These are phyloP conservation scores for Porites rus DNA, from an alignment of 92 coral and sea anemone species.

Conservation along the genomic window DNA sequence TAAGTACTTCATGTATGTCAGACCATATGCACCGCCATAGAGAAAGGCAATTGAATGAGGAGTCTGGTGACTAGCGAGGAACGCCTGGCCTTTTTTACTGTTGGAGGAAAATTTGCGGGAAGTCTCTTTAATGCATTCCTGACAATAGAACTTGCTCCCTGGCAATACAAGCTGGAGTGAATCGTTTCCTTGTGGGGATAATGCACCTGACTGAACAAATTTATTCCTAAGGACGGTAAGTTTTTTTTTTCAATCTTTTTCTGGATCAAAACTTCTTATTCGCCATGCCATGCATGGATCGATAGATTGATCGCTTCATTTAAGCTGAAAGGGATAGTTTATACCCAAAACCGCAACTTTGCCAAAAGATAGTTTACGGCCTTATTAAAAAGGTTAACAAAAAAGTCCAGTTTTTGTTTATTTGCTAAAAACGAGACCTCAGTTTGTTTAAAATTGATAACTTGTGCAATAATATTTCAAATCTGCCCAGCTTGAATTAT, in stretches of 20 bases:
- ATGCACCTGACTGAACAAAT: not conserved
- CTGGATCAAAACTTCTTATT: not conserved
- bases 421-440: too few relatives aligned
- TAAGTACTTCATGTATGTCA: too few relatives aligned
- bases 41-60: not conserved
- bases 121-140: not conserved
- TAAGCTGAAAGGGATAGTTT: too few relatives aligned
- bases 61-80: not conserved
- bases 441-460: too few relatives aligned
- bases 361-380: too few relatives aligned
- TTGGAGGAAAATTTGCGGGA: not conserved
- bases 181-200: not conserved
- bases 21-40: too few relatives aligned
- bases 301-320: too few relatives aligned
- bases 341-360: too few relatives aligned
- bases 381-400: too few relatives aligned
- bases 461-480: too few relatives aligned
- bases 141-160: conserved; percentile 6
- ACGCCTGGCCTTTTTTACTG: conserved; percentile 21
- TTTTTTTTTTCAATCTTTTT: not conserved
- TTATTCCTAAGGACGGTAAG: conserved; percentile 1
- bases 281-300: not conserved
- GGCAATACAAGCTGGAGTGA: not conserved
- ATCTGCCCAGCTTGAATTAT: too few relatives aligned
- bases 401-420: too few relatives aligned